These are phyloP conservation scores for Hippocampus comes DNA, from an alignment of 2,113 vertebrate species.

Conservation along the genomic window DNA sequence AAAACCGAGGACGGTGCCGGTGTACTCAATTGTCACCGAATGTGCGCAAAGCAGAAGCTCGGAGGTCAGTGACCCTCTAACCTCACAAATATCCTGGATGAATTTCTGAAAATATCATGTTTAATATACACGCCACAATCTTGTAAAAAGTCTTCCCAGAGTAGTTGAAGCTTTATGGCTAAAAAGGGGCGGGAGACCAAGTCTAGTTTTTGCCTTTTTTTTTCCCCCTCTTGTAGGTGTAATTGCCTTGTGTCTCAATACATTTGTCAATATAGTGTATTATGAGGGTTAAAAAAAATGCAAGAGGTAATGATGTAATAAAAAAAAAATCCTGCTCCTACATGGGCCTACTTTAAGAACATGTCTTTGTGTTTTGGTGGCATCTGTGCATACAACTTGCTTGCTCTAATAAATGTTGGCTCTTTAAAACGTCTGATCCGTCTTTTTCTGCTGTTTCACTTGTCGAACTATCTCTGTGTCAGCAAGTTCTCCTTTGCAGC, in stretches of 20 bases:
- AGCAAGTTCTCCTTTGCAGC: neutral
- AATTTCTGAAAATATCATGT: neutral
- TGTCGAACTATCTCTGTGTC: neutral
- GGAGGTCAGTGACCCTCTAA: neutral
- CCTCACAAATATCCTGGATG: neutral
- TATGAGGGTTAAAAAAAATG: neutral
- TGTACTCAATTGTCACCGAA: neutral
- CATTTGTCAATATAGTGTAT: neutral
- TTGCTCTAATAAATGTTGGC: conserved; percentile 68
- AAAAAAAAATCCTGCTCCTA: neutral
- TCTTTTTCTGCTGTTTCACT: neutral
- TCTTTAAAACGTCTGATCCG: conserved; percentile 32
- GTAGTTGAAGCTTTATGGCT: neutral
- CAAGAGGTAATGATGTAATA: neutral
- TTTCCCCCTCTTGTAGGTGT: neutral
- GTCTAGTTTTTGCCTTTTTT: too few relatives aligned
- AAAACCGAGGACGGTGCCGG: too few relatives aligned
- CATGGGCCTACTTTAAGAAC: neutral
- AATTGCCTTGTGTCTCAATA: conserved; percentile 1
- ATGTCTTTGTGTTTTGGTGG: conserved; percentile 27
- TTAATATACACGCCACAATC: neutral
- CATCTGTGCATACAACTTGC: conserved; percentile 40
- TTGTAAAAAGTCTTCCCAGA: neutral
- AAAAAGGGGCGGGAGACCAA: neutral
- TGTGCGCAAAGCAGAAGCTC: neutral